Conservation (phyloP, 2,888 invertebrate genomes). For the Molanna angustata region DNA sequence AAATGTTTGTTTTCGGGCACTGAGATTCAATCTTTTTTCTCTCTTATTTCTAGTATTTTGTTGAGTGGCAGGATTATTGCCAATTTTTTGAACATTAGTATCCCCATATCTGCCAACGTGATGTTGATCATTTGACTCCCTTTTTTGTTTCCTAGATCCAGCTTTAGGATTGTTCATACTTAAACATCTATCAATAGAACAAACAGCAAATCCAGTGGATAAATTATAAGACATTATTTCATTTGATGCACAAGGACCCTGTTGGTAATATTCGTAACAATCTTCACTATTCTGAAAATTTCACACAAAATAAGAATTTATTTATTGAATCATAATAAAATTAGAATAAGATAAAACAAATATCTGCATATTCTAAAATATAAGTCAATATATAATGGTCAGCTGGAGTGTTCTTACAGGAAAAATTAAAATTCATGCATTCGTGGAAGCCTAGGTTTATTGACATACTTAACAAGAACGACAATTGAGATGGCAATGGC, state of each 20-base stretch:
- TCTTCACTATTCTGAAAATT: slow-evolving; percentile 18
- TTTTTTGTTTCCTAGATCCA: neutral
- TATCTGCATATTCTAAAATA: neutral
- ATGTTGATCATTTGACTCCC: neutral
- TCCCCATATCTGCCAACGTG: slow-evolving; percentile 7
- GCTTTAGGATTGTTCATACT: slow-evolving; percentile 8
- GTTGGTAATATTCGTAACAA: slow-evolving; percentile 22
- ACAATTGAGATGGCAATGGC: too few species aligned
- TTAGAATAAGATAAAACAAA: too few species aligned
- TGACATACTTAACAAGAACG: too few species aligned
- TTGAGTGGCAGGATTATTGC: neutral
- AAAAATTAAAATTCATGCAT: too few species aligned
- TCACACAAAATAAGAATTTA: neutral
- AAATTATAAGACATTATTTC: slow-evolving; percentile 19
- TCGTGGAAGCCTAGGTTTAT: too few species aligned
- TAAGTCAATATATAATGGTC: too few species aligned
- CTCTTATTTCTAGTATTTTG: neutral
- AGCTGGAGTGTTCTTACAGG: too few species aligned
- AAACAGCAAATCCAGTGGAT: slow-evolving; percentile 11
- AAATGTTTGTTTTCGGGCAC: neutral
- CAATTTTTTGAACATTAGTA: neutral
- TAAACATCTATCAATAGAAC: slow-evolving; percentile 14
- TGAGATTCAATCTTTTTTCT: neutral
- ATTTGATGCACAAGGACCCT: slow-evolving; percentile 15
- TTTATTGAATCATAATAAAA: too few species aligned